Base-by-base conservation (phyloP, 2,797 vertebrate species). In the Tapera naevia region DNA sequence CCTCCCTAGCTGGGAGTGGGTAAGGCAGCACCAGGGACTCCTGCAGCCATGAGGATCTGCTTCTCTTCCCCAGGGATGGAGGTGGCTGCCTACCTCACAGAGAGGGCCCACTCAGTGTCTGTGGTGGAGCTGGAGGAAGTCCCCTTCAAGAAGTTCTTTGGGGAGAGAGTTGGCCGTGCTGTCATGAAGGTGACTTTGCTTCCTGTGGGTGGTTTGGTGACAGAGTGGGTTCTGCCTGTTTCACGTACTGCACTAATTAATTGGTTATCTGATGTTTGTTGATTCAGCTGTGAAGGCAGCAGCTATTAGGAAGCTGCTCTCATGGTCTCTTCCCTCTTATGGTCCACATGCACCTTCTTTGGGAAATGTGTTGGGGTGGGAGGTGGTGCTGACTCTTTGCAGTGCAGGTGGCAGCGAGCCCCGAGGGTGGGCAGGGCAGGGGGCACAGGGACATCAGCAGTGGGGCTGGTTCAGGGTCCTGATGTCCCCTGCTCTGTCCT, bases 41-140 rank as follows among this genome's bases (percentile, higher is more conserved):
- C 32, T 0, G 0, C 2, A 1, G 39, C 58, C 3, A 0, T 61
- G 91, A 1, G 5, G 48, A 82, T n/a, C 39, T 69, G 16, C 23
- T 82, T 91, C 54, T 87, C 8, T 81, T 88, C 74, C 41, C 43
- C 96, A 99, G 99, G 99, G 78, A 99, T 99, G 99, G 99, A 99
- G 95, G 99, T 99, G 91, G 99, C 99, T 0, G 99, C 99, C 51
- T 99, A 99, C 67, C 98, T 99, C 0, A 97, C 99, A 0, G 99
- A 99, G 96, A 99, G 99, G 94, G 99, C 99, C 61, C 99, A 99
- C 94, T 99, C 99, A 0, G 99, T 99, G 91, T 99, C 99, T 2
- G 93, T 99, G 97, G 99, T 99, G 41, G 99, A 99, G 91, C 97
- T 99, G 54, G 99, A 99, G 91, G 97, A 99, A 15, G 97, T 99